phyloP scores from a whole-genome alignment of 2,888 invertebrate genomes.

The Thereva unica region DNA sequence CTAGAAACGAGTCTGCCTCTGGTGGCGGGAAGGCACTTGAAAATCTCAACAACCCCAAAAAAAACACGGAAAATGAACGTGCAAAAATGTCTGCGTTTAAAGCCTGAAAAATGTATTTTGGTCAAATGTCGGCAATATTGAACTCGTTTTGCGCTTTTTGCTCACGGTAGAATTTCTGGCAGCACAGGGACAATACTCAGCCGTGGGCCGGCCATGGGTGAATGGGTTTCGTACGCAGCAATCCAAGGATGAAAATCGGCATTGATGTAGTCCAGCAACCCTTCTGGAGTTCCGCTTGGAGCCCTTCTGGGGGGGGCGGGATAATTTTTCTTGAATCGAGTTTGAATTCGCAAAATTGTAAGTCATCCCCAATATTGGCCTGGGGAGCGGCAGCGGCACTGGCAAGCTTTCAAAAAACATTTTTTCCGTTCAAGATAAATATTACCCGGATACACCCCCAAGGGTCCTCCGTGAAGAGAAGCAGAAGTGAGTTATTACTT shows the following conservation, averaged over 20 bases:
- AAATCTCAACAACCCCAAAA: no score
- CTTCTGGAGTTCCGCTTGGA: not conserved
- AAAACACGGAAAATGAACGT: no score
- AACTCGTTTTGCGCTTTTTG: not conserved
- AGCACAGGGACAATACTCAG: not conserved
- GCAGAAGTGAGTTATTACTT: not conserved
- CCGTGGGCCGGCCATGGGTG: not conserved
- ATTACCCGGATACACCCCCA: not conserved
- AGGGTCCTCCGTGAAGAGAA: not conserved
- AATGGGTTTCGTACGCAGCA: not conserved
- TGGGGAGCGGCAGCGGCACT: not conserved
- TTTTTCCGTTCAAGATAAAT: not conserved
- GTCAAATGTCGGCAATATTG: no score
- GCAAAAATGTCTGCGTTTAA: no score
- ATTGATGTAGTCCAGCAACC: not conserved
- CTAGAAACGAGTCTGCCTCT: no score
- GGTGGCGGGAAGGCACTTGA: no score
- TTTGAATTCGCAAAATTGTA: slow-evolving; percentile 1
- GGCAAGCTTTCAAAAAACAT: not conserved
- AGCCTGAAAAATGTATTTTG: no score
- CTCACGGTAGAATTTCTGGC: not conserved
- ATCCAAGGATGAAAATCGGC: not conserved
- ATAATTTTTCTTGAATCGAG: not conserved
- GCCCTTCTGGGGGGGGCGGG: not conserved
- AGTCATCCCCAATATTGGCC: not conserved